Conservation (phyloP, 2,797 vertebrate genomes). For the Girardinus metallicus region DNA sequence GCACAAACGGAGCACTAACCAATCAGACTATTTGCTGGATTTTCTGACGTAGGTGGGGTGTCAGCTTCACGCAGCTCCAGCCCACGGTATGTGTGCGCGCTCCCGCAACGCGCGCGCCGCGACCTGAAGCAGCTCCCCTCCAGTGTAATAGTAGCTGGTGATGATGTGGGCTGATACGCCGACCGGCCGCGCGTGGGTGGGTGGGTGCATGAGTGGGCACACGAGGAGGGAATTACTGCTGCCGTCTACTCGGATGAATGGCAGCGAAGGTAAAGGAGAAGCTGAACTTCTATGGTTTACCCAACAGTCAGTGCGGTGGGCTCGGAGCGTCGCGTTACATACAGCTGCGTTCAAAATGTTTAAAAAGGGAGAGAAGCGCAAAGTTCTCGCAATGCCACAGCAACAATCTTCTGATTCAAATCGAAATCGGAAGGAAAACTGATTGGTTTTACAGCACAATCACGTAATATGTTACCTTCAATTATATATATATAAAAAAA, state of each 20-base stretch:
- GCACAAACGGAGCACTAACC: no score
- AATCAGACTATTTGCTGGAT: no score
- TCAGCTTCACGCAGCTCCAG: no score
- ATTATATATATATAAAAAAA: no score
- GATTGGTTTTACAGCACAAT: no score
- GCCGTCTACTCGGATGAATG: conserved; percentile 35
- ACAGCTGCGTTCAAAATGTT: not conserved
- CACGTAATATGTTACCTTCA: no score
- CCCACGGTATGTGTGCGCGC: conserved; percentile 47
- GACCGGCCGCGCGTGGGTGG: conserved; percentile 24
- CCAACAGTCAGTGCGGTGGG: not conserved
- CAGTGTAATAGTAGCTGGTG: not conserved
- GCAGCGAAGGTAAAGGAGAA: not conserved
- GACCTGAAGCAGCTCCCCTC: conserved; percentile 9
- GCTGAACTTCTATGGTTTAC: conserved; percentile 5
- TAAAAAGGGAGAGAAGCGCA: not conserved
- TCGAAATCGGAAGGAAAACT: no score
- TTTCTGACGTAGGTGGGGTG: no score
- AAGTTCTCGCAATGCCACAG: not conserved
- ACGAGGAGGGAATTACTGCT: conserved; percentile 16
- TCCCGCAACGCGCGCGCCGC: conserved; percentile 50
- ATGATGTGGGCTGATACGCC: conserved; percentile 23
- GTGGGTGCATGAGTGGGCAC: conserved; percentile 23
- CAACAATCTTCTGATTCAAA: not conserved
- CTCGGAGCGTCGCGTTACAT: not conserved